Evolutionary conservation across 2,797 vertebrate species (phyloP).

Genomic region (Melopsittacus undulatus): DNA sequence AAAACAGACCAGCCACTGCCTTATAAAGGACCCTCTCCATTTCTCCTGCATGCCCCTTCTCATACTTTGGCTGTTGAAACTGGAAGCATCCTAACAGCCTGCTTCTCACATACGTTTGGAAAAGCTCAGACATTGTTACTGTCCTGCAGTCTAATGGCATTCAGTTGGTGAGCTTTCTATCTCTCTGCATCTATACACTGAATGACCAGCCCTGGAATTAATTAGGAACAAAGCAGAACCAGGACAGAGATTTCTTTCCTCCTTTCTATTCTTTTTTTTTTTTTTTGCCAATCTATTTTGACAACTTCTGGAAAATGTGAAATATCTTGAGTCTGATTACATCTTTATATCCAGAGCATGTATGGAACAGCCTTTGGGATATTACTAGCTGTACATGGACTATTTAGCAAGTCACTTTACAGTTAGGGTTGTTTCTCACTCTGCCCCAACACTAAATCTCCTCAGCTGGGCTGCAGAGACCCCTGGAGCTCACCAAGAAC

Average conservation of each 20-base stretch:
- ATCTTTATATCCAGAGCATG: background rate
- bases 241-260: background rate
- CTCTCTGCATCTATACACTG: background rate
- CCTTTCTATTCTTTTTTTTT: background rate
- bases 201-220: background rate
- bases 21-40: background rate
- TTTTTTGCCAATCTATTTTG: background rate
- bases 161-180: background rate
- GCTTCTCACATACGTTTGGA: background rate
- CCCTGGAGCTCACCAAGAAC: background rate
- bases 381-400: background rate
- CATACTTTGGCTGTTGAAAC: background rate
- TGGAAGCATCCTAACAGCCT: background rate
- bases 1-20: background rate
- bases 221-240: background rate
- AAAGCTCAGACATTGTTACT: background rate
- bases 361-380: background rate
- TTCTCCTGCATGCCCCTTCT: background rate
- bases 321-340: background rate
- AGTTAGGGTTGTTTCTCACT: background rate
- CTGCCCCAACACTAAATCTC: background rate
- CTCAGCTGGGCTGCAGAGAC: background rate
- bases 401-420: fast-evolving
- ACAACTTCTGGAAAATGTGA: background rate
- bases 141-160: background rate